Evolutionary conservation across 2,797 vertebrate species (phyloP), one percentile per base, ranked within the genome.

Genomic region (Galagoides demidoff): DNA sequence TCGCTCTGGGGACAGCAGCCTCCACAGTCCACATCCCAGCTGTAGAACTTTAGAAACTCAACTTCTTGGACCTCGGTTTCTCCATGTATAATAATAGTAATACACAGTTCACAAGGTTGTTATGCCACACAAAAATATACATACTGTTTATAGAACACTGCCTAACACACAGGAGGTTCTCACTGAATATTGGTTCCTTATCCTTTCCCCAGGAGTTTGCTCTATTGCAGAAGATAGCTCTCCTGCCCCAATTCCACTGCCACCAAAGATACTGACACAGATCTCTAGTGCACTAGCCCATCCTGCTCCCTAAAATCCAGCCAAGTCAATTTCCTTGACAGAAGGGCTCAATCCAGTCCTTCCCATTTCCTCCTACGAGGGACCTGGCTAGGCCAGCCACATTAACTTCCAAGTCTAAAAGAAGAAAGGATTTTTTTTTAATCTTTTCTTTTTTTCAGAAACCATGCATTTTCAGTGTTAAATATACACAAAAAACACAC

Each of bases 271-370:
- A 87, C n/a, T 90, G 77, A 86, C 92, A 49, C 19, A 23, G 37
- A 96, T 97, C 86, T 93, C 95, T 83, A 83, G 34, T 89, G 59
- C 59, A 87, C 19, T 90, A 92, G 17, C 17, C 89, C 83, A 78
- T 87, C 12, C 49, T 73, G 90, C 64, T 92, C 63, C 17, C 76
- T 76, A 81, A 89, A 88, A 95, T 59, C 6, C 70, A 43, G 83
- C 31, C 89, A 97, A 96, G 16, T 85, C 0, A 82, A 79, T 96
- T 86, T 97, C 92, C 90, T 89, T 95, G 85, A 96, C 78, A 91
- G 61, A 82, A 89, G 92, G 95, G 66, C n/a, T 92, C 85, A 68
- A 23, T 82, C 57, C 63, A 77, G 82, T 81, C 16, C 92, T 96
- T 81, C 57, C 70, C 63, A 39, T 82, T 79, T 93, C 90, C 34